phyloP scores from a whole-genome alignment of 2,113 vertebrate genomes.

The Fregetta grallaria region DNA sequence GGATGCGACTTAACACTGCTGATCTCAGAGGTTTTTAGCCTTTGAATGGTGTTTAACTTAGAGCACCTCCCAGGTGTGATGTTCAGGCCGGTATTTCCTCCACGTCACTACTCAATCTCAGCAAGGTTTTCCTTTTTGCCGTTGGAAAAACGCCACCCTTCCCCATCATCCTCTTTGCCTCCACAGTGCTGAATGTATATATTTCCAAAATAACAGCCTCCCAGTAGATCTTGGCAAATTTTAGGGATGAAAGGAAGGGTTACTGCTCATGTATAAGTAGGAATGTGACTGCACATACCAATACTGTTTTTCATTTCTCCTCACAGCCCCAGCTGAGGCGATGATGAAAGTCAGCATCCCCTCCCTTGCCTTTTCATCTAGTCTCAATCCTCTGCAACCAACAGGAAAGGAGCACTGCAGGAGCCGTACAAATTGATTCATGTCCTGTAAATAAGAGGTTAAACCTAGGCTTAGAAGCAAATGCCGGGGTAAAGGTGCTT shows the following conservation, averaged over 20 bases:
- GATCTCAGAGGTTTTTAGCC: background rate
- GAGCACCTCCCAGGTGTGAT: background rate
- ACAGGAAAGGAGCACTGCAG: background rate
- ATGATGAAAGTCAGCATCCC: background rate
- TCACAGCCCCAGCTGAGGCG: background rate
- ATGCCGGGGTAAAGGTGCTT: background rate
- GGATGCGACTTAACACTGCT: background rate
- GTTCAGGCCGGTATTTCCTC: background rate
- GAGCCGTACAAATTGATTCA: background rate
- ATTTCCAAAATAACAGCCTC: slow-evolving; percentile 4
- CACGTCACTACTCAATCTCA: background rate
- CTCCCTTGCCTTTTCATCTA: slow-evolving; percentile 24
- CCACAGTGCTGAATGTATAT: background rate
- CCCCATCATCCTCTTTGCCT: background rate
- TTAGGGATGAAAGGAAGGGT: slow-evolving; percentile 15
- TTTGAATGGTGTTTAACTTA: background rate
- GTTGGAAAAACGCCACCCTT: background rate
- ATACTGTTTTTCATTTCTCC: slow-evolving; percentile 33
- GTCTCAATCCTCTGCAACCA: background rate
- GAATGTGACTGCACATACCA: background rate
- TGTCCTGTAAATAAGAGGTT: slow-evolving; percentile 1
- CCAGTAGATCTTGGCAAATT: background rate
- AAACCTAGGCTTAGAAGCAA: background rate
- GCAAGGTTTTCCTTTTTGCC: background rate
- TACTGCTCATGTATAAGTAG: background rate